phyloP scores from a whole-genome alignment of 2,113 vertebrate genomes.

The Calidris pugnax region DNA sequence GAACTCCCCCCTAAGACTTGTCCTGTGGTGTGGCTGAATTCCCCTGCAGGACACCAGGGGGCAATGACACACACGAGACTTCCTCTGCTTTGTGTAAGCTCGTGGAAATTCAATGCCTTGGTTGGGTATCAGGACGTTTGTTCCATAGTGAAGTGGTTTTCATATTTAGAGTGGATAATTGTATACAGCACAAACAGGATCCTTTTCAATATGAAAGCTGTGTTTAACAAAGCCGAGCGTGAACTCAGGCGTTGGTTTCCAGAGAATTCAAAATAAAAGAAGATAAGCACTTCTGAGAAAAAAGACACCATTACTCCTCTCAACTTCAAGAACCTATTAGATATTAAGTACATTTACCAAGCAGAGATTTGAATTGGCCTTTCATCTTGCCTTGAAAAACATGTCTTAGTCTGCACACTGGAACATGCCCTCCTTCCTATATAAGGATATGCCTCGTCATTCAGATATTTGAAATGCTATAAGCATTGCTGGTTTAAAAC shows the following conservation, averaged over 20 bases:
- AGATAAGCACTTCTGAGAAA: background rate
- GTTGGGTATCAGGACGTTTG: background rate
- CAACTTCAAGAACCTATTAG: background rate
- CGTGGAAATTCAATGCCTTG: background rate
- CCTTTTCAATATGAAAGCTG: background rate
- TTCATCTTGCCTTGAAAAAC: background rate
- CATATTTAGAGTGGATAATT: background rate
- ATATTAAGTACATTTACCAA: background rate
- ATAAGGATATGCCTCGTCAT: background rate
- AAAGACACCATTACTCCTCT: background rate
- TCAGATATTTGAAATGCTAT: background rate
- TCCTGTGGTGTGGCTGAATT: background rate
- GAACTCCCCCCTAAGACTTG: background rate
- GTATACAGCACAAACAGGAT: background rate
- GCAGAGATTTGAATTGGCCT: background rate
- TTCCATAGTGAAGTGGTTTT: background rate
- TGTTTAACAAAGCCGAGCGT: background rate
- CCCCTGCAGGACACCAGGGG: background rate
- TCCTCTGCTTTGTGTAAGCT: accelerated
- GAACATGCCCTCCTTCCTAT: background rate
- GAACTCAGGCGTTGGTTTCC: background rate
- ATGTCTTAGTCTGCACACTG: background rate
- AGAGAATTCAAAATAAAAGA: background rate
- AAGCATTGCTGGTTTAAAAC: background rate
- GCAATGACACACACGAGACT: accelerated